Base-by-base conservation (phyloP, 2,888 invertebrate genomes). In the Listrodromus nycthemerus region DNA sequence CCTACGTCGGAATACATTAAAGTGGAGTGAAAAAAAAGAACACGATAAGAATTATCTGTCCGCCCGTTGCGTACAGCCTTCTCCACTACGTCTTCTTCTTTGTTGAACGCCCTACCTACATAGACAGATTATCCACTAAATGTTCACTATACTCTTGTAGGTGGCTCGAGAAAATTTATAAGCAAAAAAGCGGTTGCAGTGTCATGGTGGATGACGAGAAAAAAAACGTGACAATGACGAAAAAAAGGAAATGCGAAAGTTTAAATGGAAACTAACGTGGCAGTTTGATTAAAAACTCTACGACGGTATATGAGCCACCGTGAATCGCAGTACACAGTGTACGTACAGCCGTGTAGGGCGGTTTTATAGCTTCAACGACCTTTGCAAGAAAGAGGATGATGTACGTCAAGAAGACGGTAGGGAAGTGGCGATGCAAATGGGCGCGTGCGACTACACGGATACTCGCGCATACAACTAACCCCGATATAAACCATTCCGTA, bases 231-330 rank as follows among this genome's bases (percentile, higher is more conserved):
- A 13, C 0, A 13, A 41, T 2, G 13, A 65, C 21, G 2, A 50
- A 7, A 50, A 30, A 73, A 61, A 45, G 27, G 16, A 58, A 58
- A 16, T 30, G n/a, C 30, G 8, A 73, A 73, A 41, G 41, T 73
- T 61, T 24, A 58, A 77, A 52, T 58, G 55, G 48, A 41, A 66
- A 65, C 19, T 77, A 71, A 77, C 81, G 71, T 37, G 76, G 37
- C 48, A 55, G 65, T 82, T 82, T 76, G 41, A 77, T 55, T 37
- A 63, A 81, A 81, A 81, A 65, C 65, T 81, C 55, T 65, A 65
- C 21, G n/a, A 74, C 37, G n/a, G 37, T 63, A 41, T 65, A 50
- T 41, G 33, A 27, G 61, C 27, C 41, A 41, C 30, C 8, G 61
- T 52, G 65, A 65, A 37, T 65, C 63, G 63, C 41, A 2, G 21